Evolutionary conservation across 2,888 invertebrate genomes (phyloP).

Genomic region (Drosophila macrospina): DNA sequence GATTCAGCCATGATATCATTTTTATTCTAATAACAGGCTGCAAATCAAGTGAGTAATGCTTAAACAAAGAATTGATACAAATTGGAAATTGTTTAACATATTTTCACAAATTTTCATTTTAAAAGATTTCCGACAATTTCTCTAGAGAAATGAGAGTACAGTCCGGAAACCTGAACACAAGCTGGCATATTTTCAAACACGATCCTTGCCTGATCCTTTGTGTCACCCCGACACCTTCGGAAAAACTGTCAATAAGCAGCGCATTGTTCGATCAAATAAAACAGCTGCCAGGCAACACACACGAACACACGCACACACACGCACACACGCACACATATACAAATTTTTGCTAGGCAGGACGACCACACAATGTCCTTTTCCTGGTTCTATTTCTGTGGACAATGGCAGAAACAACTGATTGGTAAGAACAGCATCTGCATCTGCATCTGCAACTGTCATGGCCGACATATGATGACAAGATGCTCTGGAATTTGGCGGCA

Average conservation of each 20-base stretch:
- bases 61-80: background rate
- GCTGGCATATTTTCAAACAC: slow-evolving; percentile 31
- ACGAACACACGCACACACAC: slow-evolving; percentile 31
- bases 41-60: slow-evolving; percentile 2
- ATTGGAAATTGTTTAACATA: background rate
- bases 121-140: background rate
- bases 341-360: slow-evolving; percentile 40
- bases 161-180: slow-evolving; percentile 55
- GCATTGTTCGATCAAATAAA: slow-evolving; percentile 67
- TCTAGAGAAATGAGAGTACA: slow-evolving; percentile 13
- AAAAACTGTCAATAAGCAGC: slow-evolving; percentile 78
- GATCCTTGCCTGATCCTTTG: slow-evolving; percentile 53
- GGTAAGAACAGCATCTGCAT: slow-evolving; percentile 51
- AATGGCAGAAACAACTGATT: slow-evolving; percentile 58
- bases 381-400: slow-evolving; percentile 15
- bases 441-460: slow-evolving; percentile 73
- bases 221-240: slow-evolving; percentile 63
- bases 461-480: slow-evolving; percentile 72
- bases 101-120: background rate
- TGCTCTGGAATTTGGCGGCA: slow-evolving; percentile 72
- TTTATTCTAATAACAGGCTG: background rate
- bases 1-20: slow-evolving; percentile 28
- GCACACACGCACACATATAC: slow-evolving; percentile 25
- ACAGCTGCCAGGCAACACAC: slow-evolving; percentile 63
- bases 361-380: slow-evolving; percentile 56